Evolutionary conservation across 2,797 vertebrate species (phyloP).

Genomic region (Ptychadena robeensis): DNA sequence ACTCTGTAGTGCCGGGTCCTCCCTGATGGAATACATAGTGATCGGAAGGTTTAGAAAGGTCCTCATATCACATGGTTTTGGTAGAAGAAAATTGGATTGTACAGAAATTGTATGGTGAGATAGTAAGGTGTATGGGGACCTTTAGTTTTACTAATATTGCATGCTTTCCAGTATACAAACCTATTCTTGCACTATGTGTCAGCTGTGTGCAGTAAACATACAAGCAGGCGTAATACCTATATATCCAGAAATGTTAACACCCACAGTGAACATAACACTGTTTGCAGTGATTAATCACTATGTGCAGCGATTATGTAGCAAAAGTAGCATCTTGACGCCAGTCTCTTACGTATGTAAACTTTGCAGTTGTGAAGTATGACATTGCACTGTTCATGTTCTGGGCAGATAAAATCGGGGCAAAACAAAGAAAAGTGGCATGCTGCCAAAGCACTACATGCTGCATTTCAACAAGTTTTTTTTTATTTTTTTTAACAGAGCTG

Average conservation of each 20-base stretch:
- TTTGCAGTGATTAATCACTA: neutral
- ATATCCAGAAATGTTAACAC: neutral
- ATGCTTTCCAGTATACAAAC: too few species aligned
- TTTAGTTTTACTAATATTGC: too few species aligned
- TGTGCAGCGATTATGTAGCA: neutral
- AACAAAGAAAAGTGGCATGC: constrained; percentile 19
- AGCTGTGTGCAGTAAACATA: neutral
- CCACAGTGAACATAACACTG: neutral
- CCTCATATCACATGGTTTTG: too few species aligned
- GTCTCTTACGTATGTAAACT: neutral
- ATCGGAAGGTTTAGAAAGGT: too few species aligned
- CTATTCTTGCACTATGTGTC: neutral
- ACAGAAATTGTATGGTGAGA: too few species aligned
- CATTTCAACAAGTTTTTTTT: constrained; percentile 26
- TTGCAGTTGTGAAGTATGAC: neutral
- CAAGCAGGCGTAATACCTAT: neutral
- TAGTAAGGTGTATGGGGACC: too few species aligned
- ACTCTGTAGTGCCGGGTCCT: too few species aligned
- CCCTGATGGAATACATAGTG: too few species aligned
- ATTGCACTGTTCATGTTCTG: constrained; percentile 2
- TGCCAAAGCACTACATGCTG: constrained; percentile 31
- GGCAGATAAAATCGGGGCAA: constrained; percentile 13
- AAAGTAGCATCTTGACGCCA: constrained; percentile 1
- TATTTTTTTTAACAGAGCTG: constrained; percentile 2
- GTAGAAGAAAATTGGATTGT: too few species aligned